A percentile compares a stretch with the other conserved stretches of the same genome.
These are phyloP conservation scores for Micronisus gabar DNA, from an alignment of 2,113 vertebrate genomes.

Conservation along the genomic window DNA sequence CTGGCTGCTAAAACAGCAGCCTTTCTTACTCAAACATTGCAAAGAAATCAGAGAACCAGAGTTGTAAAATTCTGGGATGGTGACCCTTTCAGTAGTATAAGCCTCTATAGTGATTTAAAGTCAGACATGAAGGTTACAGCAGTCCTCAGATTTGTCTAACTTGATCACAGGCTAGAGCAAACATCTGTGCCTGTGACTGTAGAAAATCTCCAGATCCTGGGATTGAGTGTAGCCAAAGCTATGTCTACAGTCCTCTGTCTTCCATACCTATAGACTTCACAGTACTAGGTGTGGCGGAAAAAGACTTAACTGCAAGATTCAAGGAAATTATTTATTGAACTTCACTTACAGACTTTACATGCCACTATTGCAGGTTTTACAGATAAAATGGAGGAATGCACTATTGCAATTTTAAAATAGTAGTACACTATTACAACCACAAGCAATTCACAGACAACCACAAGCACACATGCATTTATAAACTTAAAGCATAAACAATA, in stretches of 20 bases:
- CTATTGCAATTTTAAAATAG: too few species aligned
- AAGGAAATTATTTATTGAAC: too few species aligned
- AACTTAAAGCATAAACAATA: too few species aligned
- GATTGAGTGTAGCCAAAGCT: neutral
- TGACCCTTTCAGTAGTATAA: neutral
- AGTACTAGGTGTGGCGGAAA: too few species aligned
- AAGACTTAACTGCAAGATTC: too few species aligned
- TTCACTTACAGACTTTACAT: too few species aligned
- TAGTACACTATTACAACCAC: too few species aligned
- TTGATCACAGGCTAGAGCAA: neutral
- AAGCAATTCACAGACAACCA: too few species aligned
- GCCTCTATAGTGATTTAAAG: neutral
- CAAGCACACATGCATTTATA: too few species aligned
- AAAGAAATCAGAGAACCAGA: neutral
- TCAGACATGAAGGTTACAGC: neutral
- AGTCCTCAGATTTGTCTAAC: neutral
- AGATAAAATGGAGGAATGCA: too few species aligned
- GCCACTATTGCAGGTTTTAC: too few species aligned
- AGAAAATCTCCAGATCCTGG: neutral
- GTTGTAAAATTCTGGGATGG: neutral
- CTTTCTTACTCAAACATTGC: neutral
- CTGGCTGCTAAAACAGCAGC: neutral
- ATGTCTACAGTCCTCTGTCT: neutral
- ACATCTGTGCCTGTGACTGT: neutral
- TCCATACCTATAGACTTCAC: neutral